These are phyloP conservation scores for Mimachlamys varia DNA, from an alignment of 2,888 invertebrate species.

Conservation along the genomic window DNA sequence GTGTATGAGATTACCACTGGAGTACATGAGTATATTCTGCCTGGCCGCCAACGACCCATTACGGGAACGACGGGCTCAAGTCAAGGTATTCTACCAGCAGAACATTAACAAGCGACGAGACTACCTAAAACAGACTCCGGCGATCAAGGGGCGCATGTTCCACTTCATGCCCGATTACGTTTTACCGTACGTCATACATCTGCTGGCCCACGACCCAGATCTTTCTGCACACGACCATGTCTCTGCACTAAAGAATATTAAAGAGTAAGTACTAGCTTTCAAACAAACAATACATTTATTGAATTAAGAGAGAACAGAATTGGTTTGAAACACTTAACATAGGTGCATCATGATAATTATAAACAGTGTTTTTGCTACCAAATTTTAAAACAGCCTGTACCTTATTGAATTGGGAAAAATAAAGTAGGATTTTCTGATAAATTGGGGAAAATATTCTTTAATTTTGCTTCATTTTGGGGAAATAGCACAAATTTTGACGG, in stretches of 20 bases:
- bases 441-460: too few relatives aligned
- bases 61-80: slow-evolving; percentile 86
- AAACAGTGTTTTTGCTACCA: too few relatives aligned
- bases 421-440: too few relatives aligned
- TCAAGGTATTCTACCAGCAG: slow-evolving; percentile 90
- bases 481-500: too few relatives aligned
- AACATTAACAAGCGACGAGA: slow-evolving; percentile 95
- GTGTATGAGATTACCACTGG: slow-evolving; percentile 88
- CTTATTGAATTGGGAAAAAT: too few relatives aligned
- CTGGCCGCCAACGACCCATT: slow-evolving; percentile 94
- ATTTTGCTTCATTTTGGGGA: too few relatives aligned
- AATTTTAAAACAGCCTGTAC: too few relatives aligned
- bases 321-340: too few relatives aligned
- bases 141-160: slow-evolving; percentile 73
- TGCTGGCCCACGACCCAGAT: slow-evolving; percentile 95
- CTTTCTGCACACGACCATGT: slow-evolving; percentile 91
- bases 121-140: slow-evolving; percentile 88
- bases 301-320: neutral
- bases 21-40: slow-evolving; percentile 98
- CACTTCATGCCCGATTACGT: slow-evolving; percentile 94
- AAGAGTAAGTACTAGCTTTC: slow-evolving; percentile 79
- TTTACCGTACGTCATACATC: slow-evolving; percentile 97
- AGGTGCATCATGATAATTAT: too few relatives aligned
- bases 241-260: slow-evolving; percentile 89
- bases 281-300: neutral